Percentiles rank a stretch among this genome's conserved stretches.
phyloP scores from a whole-genome alignment of 2,113 vertebrate genomes.

The Silurus asotus region DNA sequence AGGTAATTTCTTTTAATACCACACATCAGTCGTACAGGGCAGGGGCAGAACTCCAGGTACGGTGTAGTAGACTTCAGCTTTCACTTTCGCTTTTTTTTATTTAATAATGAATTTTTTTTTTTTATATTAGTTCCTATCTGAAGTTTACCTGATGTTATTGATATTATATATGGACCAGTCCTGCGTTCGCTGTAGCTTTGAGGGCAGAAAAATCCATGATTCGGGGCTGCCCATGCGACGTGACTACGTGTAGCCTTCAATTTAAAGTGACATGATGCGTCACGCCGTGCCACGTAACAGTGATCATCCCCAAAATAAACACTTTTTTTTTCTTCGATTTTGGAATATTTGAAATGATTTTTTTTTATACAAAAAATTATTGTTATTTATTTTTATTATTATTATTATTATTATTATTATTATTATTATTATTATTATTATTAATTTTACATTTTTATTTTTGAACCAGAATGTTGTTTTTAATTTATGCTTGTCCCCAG shows the following conservation, averaged over 20 bases:
- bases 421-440: too few relatives aligned
- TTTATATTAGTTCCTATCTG: too few relatives aligned
- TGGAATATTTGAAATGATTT: background rate
- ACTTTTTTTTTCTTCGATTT: background rate
- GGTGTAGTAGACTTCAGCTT: background rate
- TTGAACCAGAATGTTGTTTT: background rate
- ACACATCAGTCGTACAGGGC: background rate
- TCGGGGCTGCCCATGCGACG: background rate
- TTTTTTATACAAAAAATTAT: background rate
- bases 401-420: too few relatives aligned
- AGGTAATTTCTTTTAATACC: constrained; percentile 61
- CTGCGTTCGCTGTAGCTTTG: background rate
- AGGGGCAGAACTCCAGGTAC: background rate
- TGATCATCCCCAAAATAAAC: background rate
- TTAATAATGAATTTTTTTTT: too few relatives aligned
- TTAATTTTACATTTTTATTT: background rate
- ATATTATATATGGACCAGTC: background rate
- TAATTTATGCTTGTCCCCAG: background rate
- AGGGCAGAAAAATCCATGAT: background rate
- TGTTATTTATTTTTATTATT: too few relatives aligned
- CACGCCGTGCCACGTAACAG: background rate
- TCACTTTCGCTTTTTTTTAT: background rate
- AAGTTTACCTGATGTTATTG: background rate
- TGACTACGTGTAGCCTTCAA: background rate
- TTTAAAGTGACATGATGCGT: background rate